Conservation (phyloP, 2,888 invertebrate genomes). For the Andrena dorsata region DNA sequence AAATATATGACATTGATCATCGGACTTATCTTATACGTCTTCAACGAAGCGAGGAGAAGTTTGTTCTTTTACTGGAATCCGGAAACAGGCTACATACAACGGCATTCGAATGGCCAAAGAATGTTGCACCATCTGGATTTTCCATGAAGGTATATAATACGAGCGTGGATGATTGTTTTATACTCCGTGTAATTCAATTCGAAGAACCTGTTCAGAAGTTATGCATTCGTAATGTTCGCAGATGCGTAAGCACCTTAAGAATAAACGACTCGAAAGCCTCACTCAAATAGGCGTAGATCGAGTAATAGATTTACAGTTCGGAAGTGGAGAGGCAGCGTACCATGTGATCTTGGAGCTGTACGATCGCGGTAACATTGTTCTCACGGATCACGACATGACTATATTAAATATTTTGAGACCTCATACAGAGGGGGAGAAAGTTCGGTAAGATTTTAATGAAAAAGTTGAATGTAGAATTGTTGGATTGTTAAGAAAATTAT, state of each 20-base stretch:
- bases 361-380: constrained; percentile 97
- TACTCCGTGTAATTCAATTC: background rate
- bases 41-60: constrained; percentile 94
- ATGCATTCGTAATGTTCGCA: constrained; percentile 78
- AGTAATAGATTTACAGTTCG: constrained; percentile 98
- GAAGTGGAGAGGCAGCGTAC: constrained; percentile 96
- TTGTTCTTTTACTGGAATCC: constrained; percentile 95
- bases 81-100: constrained; percentile 97
- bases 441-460: constrained; percentile 86
- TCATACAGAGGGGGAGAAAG: constrained; percentile 95
- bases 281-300: constrained; percentile 96
- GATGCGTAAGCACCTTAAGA: constrained; percentile 98
- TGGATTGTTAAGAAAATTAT: constrained; percentile 1
- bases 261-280: constrained; percentile 95
- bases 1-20: constrained; percentile 98
- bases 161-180: background rate
- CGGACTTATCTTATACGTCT: constrained; percentile 97
- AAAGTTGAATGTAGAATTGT: background rate
- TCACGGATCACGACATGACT: constrained; percentile 95
- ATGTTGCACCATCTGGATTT: constrained; percentile 96
- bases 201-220: background rate
- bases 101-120: constrained; percentile 99
- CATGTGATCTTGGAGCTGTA: constrained; percentile 98
- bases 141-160: constrained; percentile 94
- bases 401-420: constrained; percentile 97